Evolutionary conservation across 2,797 vertebrate species (phyloP).

Genomic region (Sebastes kiyomatsui): DNA sequence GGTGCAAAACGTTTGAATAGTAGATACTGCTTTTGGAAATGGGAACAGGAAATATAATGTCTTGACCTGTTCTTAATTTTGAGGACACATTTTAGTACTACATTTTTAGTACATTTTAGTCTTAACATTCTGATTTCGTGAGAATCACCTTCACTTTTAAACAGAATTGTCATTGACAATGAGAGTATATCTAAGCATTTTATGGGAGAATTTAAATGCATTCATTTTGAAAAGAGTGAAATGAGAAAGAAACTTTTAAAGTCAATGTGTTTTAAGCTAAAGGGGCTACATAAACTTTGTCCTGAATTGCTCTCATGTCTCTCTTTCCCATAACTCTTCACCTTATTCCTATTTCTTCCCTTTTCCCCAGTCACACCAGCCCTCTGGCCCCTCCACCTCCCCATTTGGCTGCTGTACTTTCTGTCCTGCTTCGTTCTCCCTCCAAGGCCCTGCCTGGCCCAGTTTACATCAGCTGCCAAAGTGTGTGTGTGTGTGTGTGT

Average conservation of each 20-base stretch:
- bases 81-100: not conserved
- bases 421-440: constrained; percentile 55
- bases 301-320: constrained; percentile 23
- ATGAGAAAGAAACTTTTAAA: not conserved
- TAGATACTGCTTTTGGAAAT: not conserved
- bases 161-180: not conserved
- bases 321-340: constrained; percentile 20
- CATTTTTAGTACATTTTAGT: not conserved
- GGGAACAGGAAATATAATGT: not conserved
- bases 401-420: constrained; percentile 56
- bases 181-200: not conserved
- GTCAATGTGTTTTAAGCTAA: constrained; percentile 25
- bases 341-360: constrained; percentile 28
- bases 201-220: not conserved
- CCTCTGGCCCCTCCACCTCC: constrained; percentile 53
- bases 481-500: constrained; percentile 3
- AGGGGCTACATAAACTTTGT: constrained; percentile 23
- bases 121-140: not conserved
- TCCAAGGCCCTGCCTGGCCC: constrained; percentile 62
- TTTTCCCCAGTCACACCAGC: constrained; percentile 32
- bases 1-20: not conserved
- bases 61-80: not conserved
- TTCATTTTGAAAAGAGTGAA: not conserved
- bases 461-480: constrained; percentile 53
- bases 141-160: not conserved